phyloP scores from a whole-genome alignment of 2,797 vertebrate species.

The Halcyon badia region DNA sequence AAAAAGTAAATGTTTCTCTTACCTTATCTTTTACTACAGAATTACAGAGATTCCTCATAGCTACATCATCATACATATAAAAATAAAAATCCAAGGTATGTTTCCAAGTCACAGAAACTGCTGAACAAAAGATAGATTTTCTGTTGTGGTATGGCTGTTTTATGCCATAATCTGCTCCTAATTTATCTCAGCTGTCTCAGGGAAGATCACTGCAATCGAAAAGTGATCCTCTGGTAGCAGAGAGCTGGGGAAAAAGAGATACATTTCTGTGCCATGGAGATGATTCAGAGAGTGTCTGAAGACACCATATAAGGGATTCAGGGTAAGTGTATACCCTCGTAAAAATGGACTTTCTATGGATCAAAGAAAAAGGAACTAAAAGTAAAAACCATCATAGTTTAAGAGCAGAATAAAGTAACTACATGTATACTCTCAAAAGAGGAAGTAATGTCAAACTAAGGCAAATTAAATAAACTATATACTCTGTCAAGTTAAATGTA shows the following conservation, averaged over 20 bases:
- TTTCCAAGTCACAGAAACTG: slow-evolving; percentile 30
- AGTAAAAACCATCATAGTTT: not conserved
- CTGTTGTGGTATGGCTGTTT: not conserved
- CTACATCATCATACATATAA: not conserved
- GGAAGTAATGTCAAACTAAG: not conserved
- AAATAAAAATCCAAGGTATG: slow-evolving; percentile 48
- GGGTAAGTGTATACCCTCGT: not conserved
- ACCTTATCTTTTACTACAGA: not conserved
- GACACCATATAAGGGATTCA: not conserved
- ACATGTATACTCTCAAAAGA: not conserved
- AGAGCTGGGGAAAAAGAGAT: not conserved
- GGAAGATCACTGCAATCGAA: slow-evolving; percentile 2
- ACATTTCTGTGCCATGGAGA: not conserved
- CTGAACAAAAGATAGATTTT: slow-evolving; percentile 40
- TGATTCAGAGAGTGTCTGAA: not conserved
- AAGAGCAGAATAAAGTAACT: not conserved
- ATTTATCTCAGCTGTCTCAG: slow-evolving; percentile 37
- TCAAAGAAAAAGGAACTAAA: slow-evolving; percentile 17
- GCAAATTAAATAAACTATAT: slow-evolving; percentile 8
- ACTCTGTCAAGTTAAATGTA: not conserved
- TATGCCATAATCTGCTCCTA: slow-evolving; percentile 38
- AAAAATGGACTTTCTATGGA: not conserved
- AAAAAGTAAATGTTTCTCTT: not conserved
- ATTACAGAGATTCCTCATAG: not conserved
- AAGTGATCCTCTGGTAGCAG: slow-evolving; percentile 37